Conservation (phyloP, 2,113 vertebrate genomes). For the Rhabdomys dilectus region DNA sequence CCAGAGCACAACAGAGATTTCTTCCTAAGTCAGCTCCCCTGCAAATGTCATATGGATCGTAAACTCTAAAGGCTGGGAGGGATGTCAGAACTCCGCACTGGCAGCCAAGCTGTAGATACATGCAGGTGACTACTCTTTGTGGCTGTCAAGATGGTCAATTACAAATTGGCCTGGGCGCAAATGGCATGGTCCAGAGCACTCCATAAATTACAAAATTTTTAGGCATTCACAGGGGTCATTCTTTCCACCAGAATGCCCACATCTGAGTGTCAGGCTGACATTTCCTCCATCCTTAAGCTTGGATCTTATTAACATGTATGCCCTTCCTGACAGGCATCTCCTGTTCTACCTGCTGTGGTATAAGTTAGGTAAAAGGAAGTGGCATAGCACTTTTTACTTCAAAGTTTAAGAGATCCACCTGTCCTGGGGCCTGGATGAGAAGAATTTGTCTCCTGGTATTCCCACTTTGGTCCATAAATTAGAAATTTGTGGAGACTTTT, state of each 20-base stretch:
- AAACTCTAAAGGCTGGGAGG: neutral
- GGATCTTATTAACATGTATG: neutral
- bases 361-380: slow-evolving; percentile 15
- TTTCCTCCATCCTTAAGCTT: neutral
- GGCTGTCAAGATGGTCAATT: neutral
- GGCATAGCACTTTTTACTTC: neutral
- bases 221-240: neutral
- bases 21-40: neutral
- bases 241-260: neutral
- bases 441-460: neutral
- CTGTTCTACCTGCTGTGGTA: neutral
- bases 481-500: neutral
- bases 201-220: neutral
- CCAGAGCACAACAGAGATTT: neutral
- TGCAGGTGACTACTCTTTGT: neutral
- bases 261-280: neutral
- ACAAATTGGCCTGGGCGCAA: neutral
- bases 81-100: neutral
- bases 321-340: neutral
- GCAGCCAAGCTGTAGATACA: neutral
- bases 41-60: neutral
- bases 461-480: neutral
- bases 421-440: neutral
- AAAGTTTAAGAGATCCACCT: neutral
- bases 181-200: neutral